Conservation (phyloP, 2,888 invertebrate genomes). For the Drosophila robusta region DNA sequence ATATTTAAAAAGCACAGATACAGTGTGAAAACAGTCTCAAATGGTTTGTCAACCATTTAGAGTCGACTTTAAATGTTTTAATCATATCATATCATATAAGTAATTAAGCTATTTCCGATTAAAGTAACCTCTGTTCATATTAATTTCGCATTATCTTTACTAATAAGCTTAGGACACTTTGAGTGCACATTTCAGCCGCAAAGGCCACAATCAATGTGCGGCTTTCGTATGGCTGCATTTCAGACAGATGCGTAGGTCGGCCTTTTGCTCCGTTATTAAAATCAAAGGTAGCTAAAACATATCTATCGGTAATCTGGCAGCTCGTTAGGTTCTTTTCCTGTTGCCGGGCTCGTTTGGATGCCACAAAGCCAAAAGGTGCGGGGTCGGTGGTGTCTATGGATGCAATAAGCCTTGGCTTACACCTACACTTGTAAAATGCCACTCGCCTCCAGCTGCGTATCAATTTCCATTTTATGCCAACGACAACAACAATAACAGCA, state of each 20-base stretch:
- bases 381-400: conserved; percentile 1
- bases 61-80: too few relatives aligned
- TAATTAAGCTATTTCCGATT: neutral
- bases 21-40: too few relatives aligned
- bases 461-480: conserved; percentile 56
- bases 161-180: conserved; percentile 3
- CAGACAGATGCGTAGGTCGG: neutral
- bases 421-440: conserved; percentile 30
- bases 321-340: conserved; percentile 23
- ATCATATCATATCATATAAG: too few relatives aligned
- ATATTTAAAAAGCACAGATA: too few relatives aligned
- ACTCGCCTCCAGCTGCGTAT: conserved; percentile 42
- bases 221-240: conserved; percentile 16
- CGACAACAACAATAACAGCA: conserved; percentile 21
- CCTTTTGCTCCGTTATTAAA: conserved; percentile 10
- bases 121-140: neutral
- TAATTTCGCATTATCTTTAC: neutral
- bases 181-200: neutral
- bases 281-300: conserved; percentile 21
- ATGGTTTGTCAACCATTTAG: too few relatives aligned
- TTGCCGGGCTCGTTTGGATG: neutral
- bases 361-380: neutral
- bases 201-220: conserved; percentile 16
- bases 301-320: conserved; percentile 18
- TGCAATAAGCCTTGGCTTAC: conserved; percentile 43